phyloP scores from a whole-genome alignment of 2,888 invertebrate species.

The Hypomecis atomaria region DNA sequence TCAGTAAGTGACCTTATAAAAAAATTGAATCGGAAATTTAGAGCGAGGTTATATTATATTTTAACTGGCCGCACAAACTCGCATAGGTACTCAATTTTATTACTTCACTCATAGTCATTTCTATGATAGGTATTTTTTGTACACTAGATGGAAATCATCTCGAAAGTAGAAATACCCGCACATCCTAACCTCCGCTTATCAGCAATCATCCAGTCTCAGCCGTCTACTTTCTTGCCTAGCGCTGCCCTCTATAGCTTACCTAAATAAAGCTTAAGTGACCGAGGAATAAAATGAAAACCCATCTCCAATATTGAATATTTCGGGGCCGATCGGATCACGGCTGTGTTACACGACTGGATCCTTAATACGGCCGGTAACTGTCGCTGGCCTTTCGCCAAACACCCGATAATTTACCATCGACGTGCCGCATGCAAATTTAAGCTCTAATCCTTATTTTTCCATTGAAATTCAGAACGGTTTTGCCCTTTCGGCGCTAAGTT shows the following conservation, averaged over 20 bases:
- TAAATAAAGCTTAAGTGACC: conserved; percentile 4
- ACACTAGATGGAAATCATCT: too few relatives aligned
- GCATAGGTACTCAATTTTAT: too few relatives aligned
- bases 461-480: conserved; percentile 53
- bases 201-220: neutral
- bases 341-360: conserved; percentile 43
- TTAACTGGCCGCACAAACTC: too few relatives aligned
- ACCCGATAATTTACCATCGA: conserved; percentile 73
- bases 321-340: conserved; percentile 27
- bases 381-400: conserved; percentile 70
- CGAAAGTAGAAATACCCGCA: too few relatives aligned
- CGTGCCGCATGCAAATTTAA: conserved; percentile 70
- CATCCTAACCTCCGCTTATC: too few relatives aligned
- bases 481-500: conserved; percentile 36
- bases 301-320: conserved; percentile 24
- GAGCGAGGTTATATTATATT: too few relatives aligned
- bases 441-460: conserved; percentile 64
- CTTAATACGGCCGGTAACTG: conserved; percentile 65
- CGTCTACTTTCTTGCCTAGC: neutral
- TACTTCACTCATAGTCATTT: too few relatives aligned
- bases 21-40: too few relatives aligned
- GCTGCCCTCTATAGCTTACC: neutral
- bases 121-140: too few relatives aligned
- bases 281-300: conserved; percentile 9
- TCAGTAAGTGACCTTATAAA: too few relatives aligned